Evolutionary conservation across 2,888 invertebrate genomes (phyloP).

Genomic region (Sialis lutaria): DNA sequence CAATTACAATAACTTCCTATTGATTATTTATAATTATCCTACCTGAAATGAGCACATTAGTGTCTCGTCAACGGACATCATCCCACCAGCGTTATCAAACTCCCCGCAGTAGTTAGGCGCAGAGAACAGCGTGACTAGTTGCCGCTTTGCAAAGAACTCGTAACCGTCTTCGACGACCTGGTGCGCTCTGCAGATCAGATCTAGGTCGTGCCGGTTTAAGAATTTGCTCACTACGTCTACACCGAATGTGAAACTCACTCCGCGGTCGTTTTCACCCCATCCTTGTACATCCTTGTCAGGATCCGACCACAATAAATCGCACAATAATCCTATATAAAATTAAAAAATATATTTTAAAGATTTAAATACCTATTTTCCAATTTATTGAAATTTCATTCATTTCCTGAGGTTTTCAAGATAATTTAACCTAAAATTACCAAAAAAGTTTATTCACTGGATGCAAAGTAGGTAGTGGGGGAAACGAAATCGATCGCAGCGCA

Average conservation of each 20-base stretch:
- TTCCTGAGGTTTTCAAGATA: too few relatives aligned
- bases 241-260: constrained; percentile 96
- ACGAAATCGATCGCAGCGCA: too few relatives aligned
- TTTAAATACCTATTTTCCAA: too few relatives aligned
- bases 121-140: constrained; percentile 95
- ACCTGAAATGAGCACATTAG: constrained; percentile 99
- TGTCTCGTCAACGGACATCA: constrained; percentile 99
- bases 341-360: too few relatives aligned
- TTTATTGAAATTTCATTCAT: too few relatives aligned
- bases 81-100: constrained; percentile 97
- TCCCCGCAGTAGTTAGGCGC: constrained; percentile 97
- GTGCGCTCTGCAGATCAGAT: constrained; percentile 94
- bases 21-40: too few relatives aligned
- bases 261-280: constrained; percentile 96
- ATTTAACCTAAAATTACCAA: too few relatives aligned
- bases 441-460: too few relatives aligned
- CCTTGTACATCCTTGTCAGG: constrained; percentile 89
- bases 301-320: constrained; percentile 95
- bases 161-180: constrained; percentile 99
- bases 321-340: constrained; percentile 54
- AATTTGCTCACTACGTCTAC: constrained; percentile 95
- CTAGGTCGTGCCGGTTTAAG: constrained; percentile 89
- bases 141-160: constrained; percentile 97
- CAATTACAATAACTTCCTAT: too few relatives aligned
- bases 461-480: too few relatives aligned